Conservation (phyloP, 2,113 vertebrate genomes). For the Neopipo cinnamomea region DNA sequence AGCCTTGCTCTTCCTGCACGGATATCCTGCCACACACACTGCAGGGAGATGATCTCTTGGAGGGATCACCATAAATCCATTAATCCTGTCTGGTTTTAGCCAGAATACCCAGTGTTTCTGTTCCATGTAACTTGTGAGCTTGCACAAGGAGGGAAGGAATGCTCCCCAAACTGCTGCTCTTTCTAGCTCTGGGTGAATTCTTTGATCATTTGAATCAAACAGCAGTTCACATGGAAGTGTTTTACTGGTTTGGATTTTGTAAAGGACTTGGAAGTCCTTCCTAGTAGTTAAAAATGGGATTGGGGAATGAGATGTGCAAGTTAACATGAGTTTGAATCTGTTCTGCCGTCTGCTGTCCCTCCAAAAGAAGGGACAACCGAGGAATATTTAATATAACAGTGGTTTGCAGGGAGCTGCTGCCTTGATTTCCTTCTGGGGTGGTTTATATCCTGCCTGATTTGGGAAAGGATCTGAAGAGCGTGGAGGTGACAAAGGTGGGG, state of each 20-base stretch:
- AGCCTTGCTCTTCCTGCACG: constrained; percentile 8
- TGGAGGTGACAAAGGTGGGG: background rate
- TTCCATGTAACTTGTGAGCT: background rate
- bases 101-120: background rate
- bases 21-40: background rate
- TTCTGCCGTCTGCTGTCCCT: background rate
- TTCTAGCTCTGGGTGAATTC: background rate
- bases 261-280: background rate
- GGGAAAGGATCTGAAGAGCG: background rate
- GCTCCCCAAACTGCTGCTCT: background rate
- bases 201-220: background rate
- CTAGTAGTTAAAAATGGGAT: background rate
- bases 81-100: background rate
- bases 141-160: background rate
- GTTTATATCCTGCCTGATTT: background rate
- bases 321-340: background rate
- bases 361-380: background rate
- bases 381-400: background rate
- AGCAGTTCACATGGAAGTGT: background rate
- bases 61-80: background rate
- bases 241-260: background rate
- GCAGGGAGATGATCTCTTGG: background rate
- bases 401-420: background rate
- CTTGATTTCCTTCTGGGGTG: background rate
- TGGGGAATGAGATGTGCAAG: background rate